Base-by-base conservation (phyloP, 1,140 invertebrate genomes). In the Cyclina sinensis region DNA sequence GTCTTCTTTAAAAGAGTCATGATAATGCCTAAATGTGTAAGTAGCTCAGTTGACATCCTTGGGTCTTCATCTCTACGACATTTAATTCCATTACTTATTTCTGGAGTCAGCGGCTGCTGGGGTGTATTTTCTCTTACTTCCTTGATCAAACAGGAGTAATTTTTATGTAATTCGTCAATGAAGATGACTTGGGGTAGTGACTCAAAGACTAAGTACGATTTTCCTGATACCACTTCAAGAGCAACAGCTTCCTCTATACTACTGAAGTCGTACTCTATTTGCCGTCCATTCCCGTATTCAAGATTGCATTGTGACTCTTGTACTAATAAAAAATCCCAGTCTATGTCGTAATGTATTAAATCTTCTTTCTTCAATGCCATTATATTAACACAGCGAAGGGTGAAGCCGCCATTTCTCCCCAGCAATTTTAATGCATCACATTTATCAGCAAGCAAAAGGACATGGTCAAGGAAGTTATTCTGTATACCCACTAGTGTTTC, bases 151-250 rank as follows among this genome's bases (percentile, higher is more conserved):
- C 18, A 14, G 1, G 30, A 16, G 30, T 73, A 76, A 46, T 74
- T 76, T 21, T 51, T 51, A 37, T 86, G 62, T 24, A 86, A 46
- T n/a, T 86, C 83, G 62, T 86, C 83, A 39, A 76, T 86, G 70
- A 86, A 86, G 14, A 86, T 51, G 46, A 86, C 76, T 18, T 59
- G 18, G 9, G 83, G 83, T 5, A 86, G 35, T 24, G 18, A 27
- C 14, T 11, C 24, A 0, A 16, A 24, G n/a, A 30, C 18, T 24
- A 74, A 48, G 24, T 74, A 48, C 4, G 21, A 48, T 70, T 83
- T 83, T 30, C 80, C 80, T 16, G 43, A 48, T 21, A 83, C 9
- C 11, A 83, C 21, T 30, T 83, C 62, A 57, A 37, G 27, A 14
- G 80, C 59, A 46, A 83, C 16, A 27, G 27, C 32, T 32, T 70